Conservation (phyloP, 2,797 vertebrate genomes). For the Scarus forsteni region DNA sequence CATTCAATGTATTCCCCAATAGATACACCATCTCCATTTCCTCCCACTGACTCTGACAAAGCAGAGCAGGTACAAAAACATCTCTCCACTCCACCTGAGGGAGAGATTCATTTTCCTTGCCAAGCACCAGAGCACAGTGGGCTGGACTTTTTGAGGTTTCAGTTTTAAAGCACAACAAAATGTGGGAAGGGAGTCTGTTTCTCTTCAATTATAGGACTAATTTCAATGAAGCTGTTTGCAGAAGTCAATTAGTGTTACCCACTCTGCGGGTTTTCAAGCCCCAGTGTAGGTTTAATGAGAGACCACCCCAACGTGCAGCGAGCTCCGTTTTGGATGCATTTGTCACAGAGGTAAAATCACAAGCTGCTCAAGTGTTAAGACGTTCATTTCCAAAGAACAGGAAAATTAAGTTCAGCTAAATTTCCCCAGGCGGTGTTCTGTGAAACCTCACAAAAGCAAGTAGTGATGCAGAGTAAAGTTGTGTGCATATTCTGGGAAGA, state of each 20-base stretch:
- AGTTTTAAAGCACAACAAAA: conserved; percentile 37
- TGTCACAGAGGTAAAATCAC: conserved; percentile 17
- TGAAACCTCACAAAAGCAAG: background rate
- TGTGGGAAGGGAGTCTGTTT: conserved; percentile 12
- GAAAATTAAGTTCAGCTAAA: conserved; percentile 17
- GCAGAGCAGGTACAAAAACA: conserved; percentile 51
- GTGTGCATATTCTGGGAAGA: conserved; percentile 30
- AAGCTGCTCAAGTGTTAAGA: conserved; percentile 29
- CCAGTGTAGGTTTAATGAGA: conserved; percentile 26
- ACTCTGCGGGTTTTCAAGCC: conserved; percentile 45
- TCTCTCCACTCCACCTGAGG: conserved; percentile 46
- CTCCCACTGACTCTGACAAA: conserved; percentile 58
- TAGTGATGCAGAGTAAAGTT: conserved; percentile 18
- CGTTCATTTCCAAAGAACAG: conserved; percentile 26
- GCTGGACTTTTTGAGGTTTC: conserved; percentile 30
- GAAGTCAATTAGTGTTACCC: conserved; percentile 46
- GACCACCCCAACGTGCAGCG: conserved; percentile 25
- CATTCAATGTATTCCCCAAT: conserved; percentile 18
- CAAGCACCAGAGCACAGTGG: conserved; percentile 41
- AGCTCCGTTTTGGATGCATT: conserved; percentile 37
- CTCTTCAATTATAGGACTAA: conserved; percentile 36
- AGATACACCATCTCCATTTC: conserved; percentile 25
- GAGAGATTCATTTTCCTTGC: conserved; percentile 41
- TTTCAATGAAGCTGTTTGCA: conserved; percentile 39
- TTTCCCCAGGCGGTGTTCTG: conserved; percentile 2